Conservation (phyloP, 2,113 vertebrate species). For the Chrysemys picta region DNA sequence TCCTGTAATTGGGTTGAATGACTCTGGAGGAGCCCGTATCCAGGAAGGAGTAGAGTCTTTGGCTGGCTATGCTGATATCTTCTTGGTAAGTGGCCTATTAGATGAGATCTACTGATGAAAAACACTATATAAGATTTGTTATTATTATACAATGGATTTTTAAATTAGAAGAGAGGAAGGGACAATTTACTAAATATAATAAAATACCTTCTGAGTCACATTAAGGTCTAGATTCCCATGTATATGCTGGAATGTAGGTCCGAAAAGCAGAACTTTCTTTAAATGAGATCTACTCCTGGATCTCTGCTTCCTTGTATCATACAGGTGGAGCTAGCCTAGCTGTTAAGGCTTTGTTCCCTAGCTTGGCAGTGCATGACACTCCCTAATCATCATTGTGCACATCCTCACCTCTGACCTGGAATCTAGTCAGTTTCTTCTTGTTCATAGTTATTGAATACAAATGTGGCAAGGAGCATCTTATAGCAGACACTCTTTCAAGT, state of each 20-base stretch:
- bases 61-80: conserved; percentile 98
- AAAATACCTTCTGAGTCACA: not conserved
- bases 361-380: not conserved
- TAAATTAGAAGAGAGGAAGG: not conserved
- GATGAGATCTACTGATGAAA: not conserved
- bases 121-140: not conserved
- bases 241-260: not conserved
- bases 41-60: conserved; percentile 98
- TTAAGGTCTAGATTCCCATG: not conserved
- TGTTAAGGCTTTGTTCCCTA: not conserved
- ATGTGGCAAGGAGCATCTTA: not conserved
- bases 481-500: not conserved
- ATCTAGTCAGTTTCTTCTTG: not conserved
- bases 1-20: conserved; percentile 95
- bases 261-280: not conserved
- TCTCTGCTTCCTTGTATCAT: not conserved
- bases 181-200: not conserved
- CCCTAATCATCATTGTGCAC: not conserved
- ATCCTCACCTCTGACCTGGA: not conserved
- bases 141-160: not conserved
- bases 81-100: conserved; percentile 85
- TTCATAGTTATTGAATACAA: not conserved
- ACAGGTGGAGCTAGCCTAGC: not conserved
- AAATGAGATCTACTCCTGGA: not conserved
- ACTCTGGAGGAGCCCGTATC: conserved; percentile 97